These are phyloP conservation scores for Platynereis dumerilii DNA, from an alignment of 2,888 invertebrate genomes.

Conservation along the genomic window DNA sequence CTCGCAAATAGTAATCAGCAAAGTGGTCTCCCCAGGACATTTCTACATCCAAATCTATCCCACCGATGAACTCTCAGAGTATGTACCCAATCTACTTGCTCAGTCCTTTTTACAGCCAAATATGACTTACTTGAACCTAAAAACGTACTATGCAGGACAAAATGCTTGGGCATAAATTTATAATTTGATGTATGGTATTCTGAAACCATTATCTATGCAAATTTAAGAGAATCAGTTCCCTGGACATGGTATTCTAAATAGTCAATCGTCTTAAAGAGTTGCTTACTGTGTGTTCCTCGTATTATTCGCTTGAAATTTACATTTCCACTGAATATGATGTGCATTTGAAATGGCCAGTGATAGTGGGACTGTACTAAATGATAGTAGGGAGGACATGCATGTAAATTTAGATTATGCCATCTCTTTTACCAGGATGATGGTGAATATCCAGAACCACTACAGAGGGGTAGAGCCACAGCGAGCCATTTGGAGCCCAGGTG, in stretches of 20 bases:
- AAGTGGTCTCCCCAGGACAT: slow-evolving; percentile 48
- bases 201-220: too few relatives aligned
- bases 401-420: too few relatives aligned
- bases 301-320: background rate
- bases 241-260: too few relatives aligned
- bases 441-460: background rate
- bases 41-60: slow-evolving; percentile 69
- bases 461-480: background rate
- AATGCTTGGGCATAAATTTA: too few relatives aligned
- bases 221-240: too few relatives aligned
- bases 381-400: too few relatives aligned
- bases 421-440: slow-evolving; percentile 14
- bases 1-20: slow-evolving; percentile 39
- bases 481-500: slow-evolving; percentile 13
- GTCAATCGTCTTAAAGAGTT: too few relatives aligned
- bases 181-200: too few relatives aligned
- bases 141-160: too few relatives aligned
- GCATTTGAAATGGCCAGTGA: too few relatives aligned
- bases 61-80: slow-evolving; percentile 66
- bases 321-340: background rate
- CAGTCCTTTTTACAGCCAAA: background rate
- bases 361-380: too few relatives aligned
- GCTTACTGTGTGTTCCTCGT: background rate
- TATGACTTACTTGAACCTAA: too few relatives aligned
- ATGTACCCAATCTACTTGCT: slow-evolving; percentile 8